phyloP scores from a whole-genome alignment of 2,888 invertebrate genomes.

The Halictus ligatus region DNA sequence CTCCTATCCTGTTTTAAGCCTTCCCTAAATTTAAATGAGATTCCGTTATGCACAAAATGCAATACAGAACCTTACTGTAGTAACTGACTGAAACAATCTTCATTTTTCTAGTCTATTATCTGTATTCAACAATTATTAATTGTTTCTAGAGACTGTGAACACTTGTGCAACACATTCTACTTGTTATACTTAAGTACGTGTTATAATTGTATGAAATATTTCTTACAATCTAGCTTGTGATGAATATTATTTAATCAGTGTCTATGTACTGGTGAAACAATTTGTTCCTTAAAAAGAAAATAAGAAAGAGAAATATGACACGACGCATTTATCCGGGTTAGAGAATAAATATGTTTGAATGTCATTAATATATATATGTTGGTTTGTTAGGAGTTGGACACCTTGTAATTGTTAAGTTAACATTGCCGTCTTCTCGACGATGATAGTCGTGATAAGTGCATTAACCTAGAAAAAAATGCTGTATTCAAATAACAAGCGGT shows the following conservation, averaged over 20 bases:
- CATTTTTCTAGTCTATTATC: constrained; percentile 48
- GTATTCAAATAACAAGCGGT: constrained; percentile 19
- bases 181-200: constrained; percentile 29
- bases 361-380: constrained; percentile 13
- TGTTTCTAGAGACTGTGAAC: constrained; percentile 45
- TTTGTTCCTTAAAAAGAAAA: constrained; percentile 35
- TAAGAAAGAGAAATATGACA: constrained; percentile 22
- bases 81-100: constrained; percentile 31
- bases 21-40: neutral
- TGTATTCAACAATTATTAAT: constrained; percentile 30
- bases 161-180: constrained; percentile 45
- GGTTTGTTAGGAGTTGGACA: neutral
- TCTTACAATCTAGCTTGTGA: constrained; percentile 32
- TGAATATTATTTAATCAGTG: constrained; percentile 43
- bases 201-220: constrained; percentile 49
- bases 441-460: constrained; percentile 40
- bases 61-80: constrained; percentile 20
- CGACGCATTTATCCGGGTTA: constrained; percentile 34
- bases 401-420: constrained; percentile 24
- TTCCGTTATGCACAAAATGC: neutral
- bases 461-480: constrained; percentile 37
- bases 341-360: constrained; percentile 6
- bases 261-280: constrained; percentile 28
- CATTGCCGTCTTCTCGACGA: constrained; percentile 28
- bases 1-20: neutral